phyloP scores from a whole-genome alignment of 2,888 invertebrate species.

The Lymantria dispar region DNA sequence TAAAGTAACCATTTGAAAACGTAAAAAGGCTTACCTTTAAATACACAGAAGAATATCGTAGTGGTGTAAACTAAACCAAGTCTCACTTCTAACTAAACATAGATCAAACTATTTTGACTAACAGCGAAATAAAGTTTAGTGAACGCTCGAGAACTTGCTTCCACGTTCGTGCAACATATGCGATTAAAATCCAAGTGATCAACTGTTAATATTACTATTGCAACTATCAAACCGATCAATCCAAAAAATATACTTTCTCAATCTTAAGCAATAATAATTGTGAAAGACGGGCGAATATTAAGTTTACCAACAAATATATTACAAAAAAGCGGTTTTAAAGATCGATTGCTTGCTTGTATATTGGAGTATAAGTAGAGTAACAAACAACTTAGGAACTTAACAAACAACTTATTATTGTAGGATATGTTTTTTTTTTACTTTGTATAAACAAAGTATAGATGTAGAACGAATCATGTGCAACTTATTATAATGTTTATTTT shows the following conservation, averaged over 20 bases:
- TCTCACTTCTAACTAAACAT: background rate
- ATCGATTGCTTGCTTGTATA: too few species aligned
- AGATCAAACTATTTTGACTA: background rate
- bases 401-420: too few species aligned
- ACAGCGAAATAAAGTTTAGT: background rate
- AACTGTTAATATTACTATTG: background rate
- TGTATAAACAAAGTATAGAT: too few species aligned
- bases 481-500: too few species aligned
- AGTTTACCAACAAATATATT: background rate
- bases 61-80: background rate
- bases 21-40: background rate
- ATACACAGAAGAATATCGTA: background rate
- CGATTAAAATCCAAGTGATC: background rate
- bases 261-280: background rate
- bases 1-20: background rate
- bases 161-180: background rate
- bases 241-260: background rate
- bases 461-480: too few species aligned
- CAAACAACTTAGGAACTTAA: too few species aligned
- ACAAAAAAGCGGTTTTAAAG: too few species aligned
- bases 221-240: background rate
- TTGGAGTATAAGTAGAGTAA: too few species aligned
- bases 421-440: too few species aligned
- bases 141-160: background rate
- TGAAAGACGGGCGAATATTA: background rate